phyloP scores from a whole-genome alignment of 2,113 vertebrate genomes.

The Eulemur macaco region DNA sequence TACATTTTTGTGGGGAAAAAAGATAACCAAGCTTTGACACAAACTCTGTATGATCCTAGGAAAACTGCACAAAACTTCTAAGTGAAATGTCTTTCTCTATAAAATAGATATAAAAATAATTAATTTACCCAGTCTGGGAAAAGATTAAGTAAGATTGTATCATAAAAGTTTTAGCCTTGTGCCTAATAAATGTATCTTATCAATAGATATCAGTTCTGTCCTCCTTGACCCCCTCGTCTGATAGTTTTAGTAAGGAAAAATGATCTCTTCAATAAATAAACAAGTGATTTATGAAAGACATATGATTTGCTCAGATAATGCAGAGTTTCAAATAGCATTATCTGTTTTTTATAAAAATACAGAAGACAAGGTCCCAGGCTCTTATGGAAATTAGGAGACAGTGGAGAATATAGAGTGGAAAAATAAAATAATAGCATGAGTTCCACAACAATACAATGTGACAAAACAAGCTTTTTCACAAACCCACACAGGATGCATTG shows the following conservation, averaged over 20 bases:
- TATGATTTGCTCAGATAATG: neutral
- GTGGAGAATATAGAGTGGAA: neutral
- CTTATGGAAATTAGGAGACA: neutral
- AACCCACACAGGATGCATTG: neutral
- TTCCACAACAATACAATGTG: neutral
- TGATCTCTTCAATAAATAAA: slow-evolving; percentile 17
- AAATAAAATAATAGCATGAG: neutral
- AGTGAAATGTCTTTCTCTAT: slow-evolving; percentile 27
- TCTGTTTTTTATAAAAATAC: neutral
- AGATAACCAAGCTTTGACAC: neutral
- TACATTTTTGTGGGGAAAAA: neutral
- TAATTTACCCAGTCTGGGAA: neutral
- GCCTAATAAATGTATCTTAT: neutral
- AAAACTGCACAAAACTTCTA: neutral
- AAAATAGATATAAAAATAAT: slow-evolving; percentile 32
- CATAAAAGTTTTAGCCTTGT: neutral
- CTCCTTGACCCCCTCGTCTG: neutral
- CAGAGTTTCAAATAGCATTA: neutral
- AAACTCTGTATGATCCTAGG: neutral
- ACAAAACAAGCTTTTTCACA: neutral
- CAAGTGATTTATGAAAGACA: neutral
- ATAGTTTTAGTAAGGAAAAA: slow-evolving; percentile 18
- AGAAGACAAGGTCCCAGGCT: neutral
- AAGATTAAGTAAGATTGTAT: neutral
- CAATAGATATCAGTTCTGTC: neutral